These are phyloP conservation scores for Eciton burchellii DNA, from an alignment of 1,140 invertebrate species.

Conservation along the genomic window DNA sequence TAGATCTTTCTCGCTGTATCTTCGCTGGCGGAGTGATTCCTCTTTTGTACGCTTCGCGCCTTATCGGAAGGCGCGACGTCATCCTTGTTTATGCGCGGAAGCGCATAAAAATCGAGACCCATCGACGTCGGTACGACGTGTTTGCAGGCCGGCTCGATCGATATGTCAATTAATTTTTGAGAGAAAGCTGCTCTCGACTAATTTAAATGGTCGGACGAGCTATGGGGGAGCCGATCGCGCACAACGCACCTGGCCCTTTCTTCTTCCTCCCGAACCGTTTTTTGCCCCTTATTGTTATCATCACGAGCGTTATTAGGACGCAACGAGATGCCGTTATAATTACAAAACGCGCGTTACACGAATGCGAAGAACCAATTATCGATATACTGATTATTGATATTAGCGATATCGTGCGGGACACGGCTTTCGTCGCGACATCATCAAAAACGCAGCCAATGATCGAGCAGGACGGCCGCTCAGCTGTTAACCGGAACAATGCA, in stretches of 20 bases:
- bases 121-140: constrained; percentile 47
- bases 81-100: constrained; percentile 24
- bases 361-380: too few species aligned
- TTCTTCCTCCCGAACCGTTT: constrained; percentile 34
- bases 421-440: too few species aligned
- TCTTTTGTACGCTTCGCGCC: neutral
- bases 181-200: constrained; percentile 75
- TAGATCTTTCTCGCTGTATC: neutral
- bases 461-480: neutral
- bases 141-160: constrained; percentile 67
- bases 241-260: constrained; percentile 40
- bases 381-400: too few species aligned
- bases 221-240: constrained; percentile 41
- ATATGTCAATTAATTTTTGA: constrained; percentile 83
- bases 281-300: constrained; percentile 55
- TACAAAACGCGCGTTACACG: too few species aligned
- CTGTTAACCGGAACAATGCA: neutral
- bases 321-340: neutral
- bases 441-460: too few species aligned
- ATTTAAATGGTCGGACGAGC: constrained; percentile 72
- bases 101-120: constrained; percentile 13
- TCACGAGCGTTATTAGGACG: neutral
- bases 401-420: too few species aligned
- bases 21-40: neutral
- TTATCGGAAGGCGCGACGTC: constrained; percentile 28